Evolutionary conservation across 2,888 invertebrate species (phyloP).

Genomic region (Trichogramma dendrolimi): DNA sequence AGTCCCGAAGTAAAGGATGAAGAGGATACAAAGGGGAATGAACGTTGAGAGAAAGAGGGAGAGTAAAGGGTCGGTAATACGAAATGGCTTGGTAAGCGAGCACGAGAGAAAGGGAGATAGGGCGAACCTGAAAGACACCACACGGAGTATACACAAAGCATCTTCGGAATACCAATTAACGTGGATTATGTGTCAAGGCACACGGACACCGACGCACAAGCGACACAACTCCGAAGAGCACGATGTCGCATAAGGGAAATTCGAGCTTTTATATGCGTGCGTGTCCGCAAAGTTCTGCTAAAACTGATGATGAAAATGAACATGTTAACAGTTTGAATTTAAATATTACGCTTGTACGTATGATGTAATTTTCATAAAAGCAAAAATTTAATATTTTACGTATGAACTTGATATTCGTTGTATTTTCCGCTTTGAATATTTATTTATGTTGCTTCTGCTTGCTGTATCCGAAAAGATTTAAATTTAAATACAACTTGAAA

Average conservation of each 20-base stretch:
- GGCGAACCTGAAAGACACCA: slow-evolving; percentile 5
- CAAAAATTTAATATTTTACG: too few species aligned
- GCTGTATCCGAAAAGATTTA: too few species aligned
- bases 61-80: neutral
- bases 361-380: too few species aligned
- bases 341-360: too few species aligned
- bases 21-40: neutral
- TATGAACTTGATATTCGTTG: too few species aligned
- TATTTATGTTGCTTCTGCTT: too few species aligned
- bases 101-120: neutral
- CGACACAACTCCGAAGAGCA: neutral
- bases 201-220: neutral
- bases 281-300: too few species aligned
- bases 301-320: too few species aligned
- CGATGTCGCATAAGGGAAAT: slow-evolving; percentile 13
- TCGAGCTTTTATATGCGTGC: slow-evolving; percentile 12
- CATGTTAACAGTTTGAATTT: too few species aligned
- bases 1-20: too few species aligned
- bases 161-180: slow-evolving; percentile 45
- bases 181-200: slow-evolving; percentile 37
- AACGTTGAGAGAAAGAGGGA: neutral
- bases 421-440: too few species aligned
- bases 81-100: slow-evolving; percentile 9
- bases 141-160: slow-evolving; percentile 23
- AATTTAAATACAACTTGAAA: too few species aligned